These are phyloP conservation scores for Cheilosia vulpina DNA, from an alignment of 2,888 invertebrate species.

Conservation along the genomic window DNA sequence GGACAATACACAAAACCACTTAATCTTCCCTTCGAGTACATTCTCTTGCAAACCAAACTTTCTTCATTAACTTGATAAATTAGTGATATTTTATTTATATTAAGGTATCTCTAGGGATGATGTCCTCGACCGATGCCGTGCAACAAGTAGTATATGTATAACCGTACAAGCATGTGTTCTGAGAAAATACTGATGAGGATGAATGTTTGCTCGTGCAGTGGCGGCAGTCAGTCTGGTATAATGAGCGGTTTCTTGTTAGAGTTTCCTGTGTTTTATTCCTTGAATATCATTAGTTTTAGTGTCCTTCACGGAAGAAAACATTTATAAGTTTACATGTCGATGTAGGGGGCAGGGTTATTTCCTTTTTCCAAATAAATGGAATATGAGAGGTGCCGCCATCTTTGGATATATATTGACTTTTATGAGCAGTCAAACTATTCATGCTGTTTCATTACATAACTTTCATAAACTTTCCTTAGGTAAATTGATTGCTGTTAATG, in stretches of 20 bases:
- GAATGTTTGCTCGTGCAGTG: conserved; percentile 5
- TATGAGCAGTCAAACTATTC: conserved; percentile 28
- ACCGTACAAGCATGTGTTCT: neutral
- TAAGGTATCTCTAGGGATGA: conserved; percentile 65
- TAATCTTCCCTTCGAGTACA: conserved; percentile 35
- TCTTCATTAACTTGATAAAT: conserved; percentile 74
- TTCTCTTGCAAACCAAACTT: conserved; percentile 59
- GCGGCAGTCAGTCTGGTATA: neutral
- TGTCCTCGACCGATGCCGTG: conserved; percentile 45
- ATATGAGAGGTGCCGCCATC: conserved; percentile 11
- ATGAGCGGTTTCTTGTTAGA: neutral
- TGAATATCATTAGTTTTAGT: conserved; percentile 27
- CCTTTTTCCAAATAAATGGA: conserved; percentile 17
- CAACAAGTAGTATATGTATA: conserved; percentile 56
- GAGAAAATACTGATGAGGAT: conserved; percentile 1
- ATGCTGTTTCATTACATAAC: conserved; percentile 1
- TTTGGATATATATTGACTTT: conserved; percentile 33
- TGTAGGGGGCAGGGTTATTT: neutral
- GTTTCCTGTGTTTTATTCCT: neutral
- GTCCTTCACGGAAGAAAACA: conserved; percentile 8
- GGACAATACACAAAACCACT: conserved; percentile 55
- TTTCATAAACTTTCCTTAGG: neutral
- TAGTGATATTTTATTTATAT: conserved; percentile 69
- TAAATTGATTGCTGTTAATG: no score
- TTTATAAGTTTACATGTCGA: neutral